Conservation (phyloP, 1,140 invertebrate species). For the Meloidogyne exigua region DNA sequence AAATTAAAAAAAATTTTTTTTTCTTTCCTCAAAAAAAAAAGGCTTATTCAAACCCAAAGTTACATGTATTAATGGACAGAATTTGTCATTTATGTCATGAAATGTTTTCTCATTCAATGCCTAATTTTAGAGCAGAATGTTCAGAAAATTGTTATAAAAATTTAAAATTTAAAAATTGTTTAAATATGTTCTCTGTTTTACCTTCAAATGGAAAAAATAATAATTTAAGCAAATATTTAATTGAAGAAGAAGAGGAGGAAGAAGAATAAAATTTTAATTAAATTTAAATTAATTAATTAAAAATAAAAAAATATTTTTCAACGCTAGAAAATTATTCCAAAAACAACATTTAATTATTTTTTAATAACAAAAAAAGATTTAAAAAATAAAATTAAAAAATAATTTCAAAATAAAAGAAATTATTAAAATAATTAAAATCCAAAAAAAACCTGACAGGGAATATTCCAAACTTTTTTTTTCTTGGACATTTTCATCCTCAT, state of each 20-base stretch:
- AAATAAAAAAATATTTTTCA: background rate
- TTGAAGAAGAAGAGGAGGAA: background rate
- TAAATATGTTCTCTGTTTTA: slow-evolving; percentile 21
- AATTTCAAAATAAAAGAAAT: background rate
- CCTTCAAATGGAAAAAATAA: background rate
- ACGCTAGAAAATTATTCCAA: slow-evolving; percentile 4
- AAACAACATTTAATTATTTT: background rate
- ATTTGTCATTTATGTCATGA: slow-evolving; percentile 56
- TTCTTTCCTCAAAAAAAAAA: slow-evolving; percentile 8
- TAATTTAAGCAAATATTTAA: background rate
- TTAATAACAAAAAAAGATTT: too few species aligned
- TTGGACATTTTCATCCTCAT: background rate
- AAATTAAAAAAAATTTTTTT: too few species aligned
- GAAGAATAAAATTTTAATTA: too few species aligned
- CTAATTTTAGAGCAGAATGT: slow-evolving; percentile 50
- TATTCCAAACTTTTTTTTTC: background rate
- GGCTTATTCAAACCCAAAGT: slow-evolving; percentile 1
- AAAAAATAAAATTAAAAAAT: background rate
- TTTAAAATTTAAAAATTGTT: slow-evolving; percentile 10
- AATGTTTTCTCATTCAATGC: slow-evolving; percentile 48
- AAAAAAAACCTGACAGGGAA: background rate
- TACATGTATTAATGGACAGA: slow-evolving; percentile 47
- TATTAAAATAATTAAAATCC: background rate
- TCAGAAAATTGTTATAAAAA: slow-evolving; percentile 22
- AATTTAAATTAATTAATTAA: too few species aligned